Conservation (phyloP, 2,797 vertebrate genomes). For the Poeciliopsis turneri region DNA sequence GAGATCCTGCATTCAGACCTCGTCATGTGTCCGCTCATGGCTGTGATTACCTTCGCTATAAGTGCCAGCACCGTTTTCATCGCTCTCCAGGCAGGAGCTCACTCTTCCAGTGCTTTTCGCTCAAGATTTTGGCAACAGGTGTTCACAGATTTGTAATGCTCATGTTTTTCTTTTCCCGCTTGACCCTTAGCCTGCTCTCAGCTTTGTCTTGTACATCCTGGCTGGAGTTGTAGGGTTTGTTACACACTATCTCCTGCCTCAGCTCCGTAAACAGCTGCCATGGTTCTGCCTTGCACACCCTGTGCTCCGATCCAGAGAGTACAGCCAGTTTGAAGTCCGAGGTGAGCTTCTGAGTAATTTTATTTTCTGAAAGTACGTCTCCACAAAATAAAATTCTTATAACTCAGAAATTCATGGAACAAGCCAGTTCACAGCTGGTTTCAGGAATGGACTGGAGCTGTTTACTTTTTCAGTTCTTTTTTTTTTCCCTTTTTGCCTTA, state of each 20-base stretch:
- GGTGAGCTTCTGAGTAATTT: constrained; percentile 76
- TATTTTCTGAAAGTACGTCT: background rate
- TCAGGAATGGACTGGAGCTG: background rate
- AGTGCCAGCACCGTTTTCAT: constrained; percentile 95
- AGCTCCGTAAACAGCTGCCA: constrained; percentile 92
- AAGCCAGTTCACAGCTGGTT: background rate
- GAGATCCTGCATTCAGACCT: constrained; percentile 91
- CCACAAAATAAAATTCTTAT: background rate
- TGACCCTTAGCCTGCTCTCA: constrained; percentile 86
- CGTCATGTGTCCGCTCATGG: constrained; percentile 90
- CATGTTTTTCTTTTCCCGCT: constrained; percentile 4
- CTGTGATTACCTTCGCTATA: constrained; percentile 91
- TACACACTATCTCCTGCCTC: constrained; percentile 91
- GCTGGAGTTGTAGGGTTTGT: constrained; percentile 89
- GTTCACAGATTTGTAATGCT: background rate
- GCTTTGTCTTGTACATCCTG: constrained; percentile 88
- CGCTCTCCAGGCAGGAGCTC: constrained; percentile 82
- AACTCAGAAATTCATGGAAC: background rate
- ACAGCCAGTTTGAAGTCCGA: constrained; percentile 93
- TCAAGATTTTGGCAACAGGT: background rate
- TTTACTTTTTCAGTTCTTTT: background rate
- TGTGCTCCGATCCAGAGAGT: constrained; percentile 89
- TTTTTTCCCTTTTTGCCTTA: background rate
- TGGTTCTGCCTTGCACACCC: constrained; percentile 94
- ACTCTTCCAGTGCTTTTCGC: constrained; percentile 5